Evolutionary conservation across 2,797 vertebrate species (phyloP), one percentile per base, ranked within the genome.

Genomic region (Melanotaenia pygmaea): DNA sequence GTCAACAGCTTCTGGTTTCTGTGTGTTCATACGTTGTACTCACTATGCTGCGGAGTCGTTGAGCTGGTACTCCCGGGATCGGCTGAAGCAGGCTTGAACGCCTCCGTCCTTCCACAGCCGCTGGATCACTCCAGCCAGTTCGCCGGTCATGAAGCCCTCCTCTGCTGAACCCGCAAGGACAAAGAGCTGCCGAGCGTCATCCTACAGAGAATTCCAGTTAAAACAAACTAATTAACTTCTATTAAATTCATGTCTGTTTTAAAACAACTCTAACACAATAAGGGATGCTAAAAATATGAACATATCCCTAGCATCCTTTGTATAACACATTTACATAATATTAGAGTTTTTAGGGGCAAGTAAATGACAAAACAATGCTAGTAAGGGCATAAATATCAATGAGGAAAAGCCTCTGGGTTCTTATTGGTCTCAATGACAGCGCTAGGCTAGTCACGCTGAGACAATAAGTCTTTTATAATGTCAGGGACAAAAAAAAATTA

Each of bases 21-120:
- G 11, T 18, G 37, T 51, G 26, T 64, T 24, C 10, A n/a, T 70
- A 54, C 7, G 18, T 74, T 58, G 38, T 63, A 94, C 98, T 98
- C 92, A 99, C 98, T 99, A 99, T 76, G 98, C 96, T 43, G 98
- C 98, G 3, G 98, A 99, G 86, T 99, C 98, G 47, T 99, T 99
- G 70, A 99, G 97, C 86, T 99, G 98, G 88, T 99, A 99, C 82
- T 99, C 98, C 64, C 98, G 95, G 78, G 98, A 99, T 90, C 98
- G 96, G 83, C 94, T 94, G 88, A 99, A 99, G 88, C 98, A 99
- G 70, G 96, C 95, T 85, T 99, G 97, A 50, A 99, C 97, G 5
- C 98, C 98, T 5, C 92, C 95, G 59, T 99, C 98, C 86, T 95
- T 97, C 98, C 98, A 99, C 77, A 99, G 94, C 73, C 98, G 95